A percentile compares a stretch with the other conserved stretches of the same genome.
These are phyloP conservation scores for Lagodon rhomboides DNA, from an alignment of 2,797 vertebrate genomes.

Conservation along the genomic window DNA sequence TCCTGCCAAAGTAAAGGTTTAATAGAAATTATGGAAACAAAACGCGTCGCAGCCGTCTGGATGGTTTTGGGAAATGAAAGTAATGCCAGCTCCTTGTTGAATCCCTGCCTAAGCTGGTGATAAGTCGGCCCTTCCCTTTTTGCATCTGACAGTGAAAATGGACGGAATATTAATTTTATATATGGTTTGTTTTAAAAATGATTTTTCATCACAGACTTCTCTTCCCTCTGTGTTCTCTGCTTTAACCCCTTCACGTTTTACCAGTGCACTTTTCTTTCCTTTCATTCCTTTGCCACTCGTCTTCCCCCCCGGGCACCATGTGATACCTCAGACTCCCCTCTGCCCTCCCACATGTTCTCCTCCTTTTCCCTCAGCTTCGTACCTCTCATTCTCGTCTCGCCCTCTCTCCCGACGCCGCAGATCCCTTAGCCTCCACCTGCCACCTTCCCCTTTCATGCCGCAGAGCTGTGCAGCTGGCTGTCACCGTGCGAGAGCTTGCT, in stretches of 20 bases:
- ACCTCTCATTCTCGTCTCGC: conserved; percentile 23
- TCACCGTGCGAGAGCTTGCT: conserved; percentile 67
- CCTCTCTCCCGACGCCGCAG: conserved; percentile 40
- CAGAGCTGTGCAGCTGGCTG: conserved; percentile 71
- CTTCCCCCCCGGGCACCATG: conserved; percentile 14
- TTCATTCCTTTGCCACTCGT: conserved; percentile 18
- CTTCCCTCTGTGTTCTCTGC: conserved; percentile 11
- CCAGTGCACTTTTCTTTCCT: not conserved
- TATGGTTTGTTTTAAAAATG: conserved; percentile 23
- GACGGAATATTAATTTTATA: conserved; percentile 34
- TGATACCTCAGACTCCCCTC: conserved; percentile 47
- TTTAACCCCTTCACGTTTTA: conserved; percentile 9
- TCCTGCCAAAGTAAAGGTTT: too few species aligned
- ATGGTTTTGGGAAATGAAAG: conserved; percentile 25
- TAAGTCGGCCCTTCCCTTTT: conserved; percentile 1
- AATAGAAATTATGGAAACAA: conserved; percentile 8
- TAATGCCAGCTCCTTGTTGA: conserved; percentile 40
- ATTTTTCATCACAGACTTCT: conserved; percentile 26
- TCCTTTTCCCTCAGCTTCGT: conserved; percentile 34
- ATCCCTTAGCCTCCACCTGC: conserved; percentile 67
- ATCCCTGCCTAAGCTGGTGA: conserved; percentile 29
- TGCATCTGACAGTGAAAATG: conserved; percentile 17
- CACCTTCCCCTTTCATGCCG: conserved; percentile 64
- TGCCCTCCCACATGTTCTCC: conserved; percentile 39
- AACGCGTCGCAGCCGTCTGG: conserved; percentile 25